A percentile compares a stretch with the other conserved stretches of the same genome.
phyloP scores from a whole-genome alignment of 2,113 vertebrate species.

The Sorex fumeus region DNA sequence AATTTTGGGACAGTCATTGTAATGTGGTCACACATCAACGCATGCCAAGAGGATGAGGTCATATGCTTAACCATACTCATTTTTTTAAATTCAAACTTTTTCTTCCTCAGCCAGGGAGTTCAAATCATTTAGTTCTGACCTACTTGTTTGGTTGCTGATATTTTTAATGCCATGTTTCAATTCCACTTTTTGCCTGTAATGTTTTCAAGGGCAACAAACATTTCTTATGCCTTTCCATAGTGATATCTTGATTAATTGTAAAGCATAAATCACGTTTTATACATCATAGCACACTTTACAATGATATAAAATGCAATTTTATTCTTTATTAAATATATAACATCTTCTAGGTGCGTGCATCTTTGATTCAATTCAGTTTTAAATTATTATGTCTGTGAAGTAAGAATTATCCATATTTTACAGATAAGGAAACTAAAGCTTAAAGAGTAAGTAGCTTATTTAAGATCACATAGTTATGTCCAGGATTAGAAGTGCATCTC shows the following conservation, averaged over 20 bases:
- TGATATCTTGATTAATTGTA: background rate
- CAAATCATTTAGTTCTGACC: constrained; percentile 50
- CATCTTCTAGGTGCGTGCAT: background rate
- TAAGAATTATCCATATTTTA: background rate
- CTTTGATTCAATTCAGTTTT: background rate
- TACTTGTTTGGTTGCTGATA: constrained; percentile 11
- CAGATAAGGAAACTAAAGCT: background rate
- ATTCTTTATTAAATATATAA: background rate
- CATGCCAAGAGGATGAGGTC: constrained; percentile 67
- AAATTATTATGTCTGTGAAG: background rate
- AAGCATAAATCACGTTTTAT: background rate
- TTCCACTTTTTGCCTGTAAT: background rate
- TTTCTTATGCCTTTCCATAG: background rate
- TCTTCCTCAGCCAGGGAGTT: background rate
- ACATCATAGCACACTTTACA: background rate
- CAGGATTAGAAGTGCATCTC: background rate
- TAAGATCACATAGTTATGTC: background rate
- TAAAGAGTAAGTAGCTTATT: background rate
- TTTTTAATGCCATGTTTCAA: constrained; percentile 1
- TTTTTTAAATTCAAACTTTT: constrained; percentile 32
- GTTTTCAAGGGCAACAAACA: constrained; percentile 32
- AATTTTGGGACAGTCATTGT: constrained; percentile 7
- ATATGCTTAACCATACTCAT: constrained; percentile 48
- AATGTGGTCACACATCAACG: constrained; percentile 37
- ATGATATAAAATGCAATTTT: background rate